Evolutionary conservation across 2,888 invertebrate species (phyloP).

Genomic region (Bellardia pandia): DNA sequence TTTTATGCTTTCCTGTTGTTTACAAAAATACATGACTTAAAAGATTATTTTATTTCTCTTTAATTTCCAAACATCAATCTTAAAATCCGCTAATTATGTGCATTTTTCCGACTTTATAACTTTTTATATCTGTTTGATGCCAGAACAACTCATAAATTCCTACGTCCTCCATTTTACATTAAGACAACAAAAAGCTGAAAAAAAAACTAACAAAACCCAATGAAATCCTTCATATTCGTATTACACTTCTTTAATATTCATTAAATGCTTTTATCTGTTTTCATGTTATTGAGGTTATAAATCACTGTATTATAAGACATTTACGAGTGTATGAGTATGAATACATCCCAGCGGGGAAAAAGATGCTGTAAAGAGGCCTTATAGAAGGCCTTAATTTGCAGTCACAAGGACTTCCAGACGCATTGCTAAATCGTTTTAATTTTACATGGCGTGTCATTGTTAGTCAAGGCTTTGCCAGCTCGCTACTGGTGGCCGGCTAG

Average conservation of each 20-base stretch:
- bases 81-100: constrained; percentile 29
- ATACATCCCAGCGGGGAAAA: too few relatives aligned
- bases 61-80: constrained; percentile 25
- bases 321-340: constrained; percentile 33
- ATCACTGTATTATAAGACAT: constrained; percentile 68
- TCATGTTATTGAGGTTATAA: constrained; percentile 69
- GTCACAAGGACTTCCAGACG: too few relatives aligned
- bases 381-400: too few relatives aligned
- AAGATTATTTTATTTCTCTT: not conserved
- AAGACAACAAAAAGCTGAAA: not conserved
- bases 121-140: constrained; percentile 19
- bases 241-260: constrained; percentile 64
- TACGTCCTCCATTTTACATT: constrained; percentile 33
- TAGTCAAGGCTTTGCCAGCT: too few relatives aligned
- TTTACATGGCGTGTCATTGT: too few relatives aligned
- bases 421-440: too few relatives aligned
- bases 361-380: too few relatives aligned
- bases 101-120: constrained; percentile 38
- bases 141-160: constrained; percentile 36
- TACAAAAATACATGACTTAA: not conserved
- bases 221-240: constrained; percentile 23
- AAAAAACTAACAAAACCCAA: constrained; percentile 1
- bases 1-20: not conserved
- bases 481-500: too few relatives aligned
- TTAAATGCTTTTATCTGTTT: constrained; percentile 65